Base-by-base conservation (phyloP, 2,888 invertebrate genomes). In the Oscheius onirici region DNA sequence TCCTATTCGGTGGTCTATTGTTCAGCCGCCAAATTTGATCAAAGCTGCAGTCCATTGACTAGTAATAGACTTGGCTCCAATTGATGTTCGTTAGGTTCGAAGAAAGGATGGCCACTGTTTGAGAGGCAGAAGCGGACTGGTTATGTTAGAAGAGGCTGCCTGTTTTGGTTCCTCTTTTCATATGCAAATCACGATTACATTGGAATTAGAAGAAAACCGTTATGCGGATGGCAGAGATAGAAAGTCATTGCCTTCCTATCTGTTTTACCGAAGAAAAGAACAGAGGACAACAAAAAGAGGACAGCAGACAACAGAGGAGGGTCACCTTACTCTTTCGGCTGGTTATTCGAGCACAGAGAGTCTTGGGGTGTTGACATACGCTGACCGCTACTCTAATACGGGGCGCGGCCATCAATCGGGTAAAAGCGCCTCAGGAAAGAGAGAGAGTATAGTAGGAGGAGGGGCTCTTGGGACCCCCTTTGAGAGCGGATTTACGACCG, bases 361-460 rank as follows among this genome's bases (percentile, higher is more conserved):
- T 26, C 11, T 11, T 13, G 13, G 13, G 26, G 28, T 66, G 66
- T 66, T 66, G 52, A 66, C 66, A 66, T 52, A 66, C 52, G 66
- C 52, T 24, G 66, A 63, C 63, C 63, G 63, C 63, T 63, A 63
- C 63, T 63, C 63, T 63, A 63, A 63, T 63, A 63, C 49, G 63
- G 55, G 55, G 46, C 63, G 63, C 63, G 46, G 46, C 63, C 63
- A 34, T 26, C 55, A 58, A 34, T 34, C 34, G 3, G 34, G 34
- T 34, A 34, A 8, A 34, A 8, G 34, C 34, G 34, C 34, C 34
- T 34, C 34, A 34, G 34, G 34, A 34, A 34, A 34, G 34, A 34
- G 34, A n/a, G n/a, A 8, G 34, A 34, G 34, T 34, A 34, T 34
- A 34, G 34, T 34, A 34, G 34, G 8, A 34, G 34, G 34, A 34